These are phyloP conservation scores for Aethina tumida DNA, from an alignment of 1,140 invertebrate species.

Conservation along the genomic window DNA sequence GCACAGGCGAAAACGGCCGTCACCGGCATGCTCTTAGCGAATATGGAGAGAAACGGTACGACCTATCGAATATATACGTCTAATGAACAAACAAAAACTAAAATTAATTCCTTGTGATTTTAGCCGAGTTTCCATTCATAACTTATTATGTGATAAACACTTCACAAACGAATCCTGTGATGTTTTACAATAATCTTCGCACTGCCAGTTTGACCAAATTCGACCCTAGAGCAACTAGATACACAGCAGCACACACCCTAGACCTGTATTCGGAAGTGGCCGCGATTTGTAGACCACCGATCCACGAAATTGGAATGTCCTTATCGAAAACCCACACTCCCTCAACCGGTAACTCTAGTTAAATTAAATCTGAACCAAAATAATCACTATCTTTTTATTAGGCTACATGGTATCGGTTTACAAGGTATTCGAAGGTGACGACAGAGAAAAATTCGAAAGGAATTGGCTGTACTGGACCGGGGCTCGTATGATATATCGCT, in stretches of 20 bases:
- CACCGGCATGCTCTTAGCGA: slow-evolving; percentile 73
- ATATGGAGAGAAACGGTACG: slow-evolving; percentile 76
- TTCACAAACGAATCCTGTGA: slow-evolving; percentile 67
- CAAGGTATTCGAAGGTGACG: slow-evolving; percentile 89
- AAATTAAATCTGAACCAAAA: too few species aligned
- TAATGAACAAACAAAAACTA: slow-evolving; percentile 2
- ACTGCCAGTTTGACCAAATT: slow-evolving; percentile 71
- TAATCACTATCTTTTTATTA: too few species aligned
- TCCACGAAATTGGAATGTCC: slow-evolving; percentile 60
- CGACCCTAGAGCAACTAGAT: slow-evolving; percentile 63
- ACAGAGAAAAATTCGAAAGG: slow-evolving; percentile 79
- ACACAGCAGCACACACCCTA: slow-evolving; percentile 75
- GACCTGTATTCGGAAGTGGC: slow-evolving; percentile 83
- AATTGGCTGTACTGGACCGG: slow-evolving; percentile 88
- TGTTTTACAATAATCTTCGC: slow-evolving; percentile 74
- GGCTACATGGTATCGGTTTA: slow-evolving; percentile 88
- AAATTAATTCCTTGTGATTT: slow-evolving; percentile 23
- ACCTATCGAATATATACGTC: slow-evolving; percentile 10
- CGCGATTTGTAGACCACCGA: slow-evolving; percentile 76
- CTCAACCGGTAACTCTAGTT: too few species aligned
- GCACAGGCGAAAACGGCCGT: slow-evolving; percentile 57
- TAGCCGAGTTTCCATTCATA: slow-evolving; percentile 85
- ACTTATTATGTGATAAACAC: slow-evolving; percentile 83
- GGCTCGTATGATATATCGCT: slow-evolving; percentile 39
- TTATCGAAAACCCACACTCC: slow-evolving; percentile 63